These are phyloP conservation scores for Drosophila lini DNA, from an alignment of 1,140 invertebrate species.

Conservation along the genomic window DNA sequence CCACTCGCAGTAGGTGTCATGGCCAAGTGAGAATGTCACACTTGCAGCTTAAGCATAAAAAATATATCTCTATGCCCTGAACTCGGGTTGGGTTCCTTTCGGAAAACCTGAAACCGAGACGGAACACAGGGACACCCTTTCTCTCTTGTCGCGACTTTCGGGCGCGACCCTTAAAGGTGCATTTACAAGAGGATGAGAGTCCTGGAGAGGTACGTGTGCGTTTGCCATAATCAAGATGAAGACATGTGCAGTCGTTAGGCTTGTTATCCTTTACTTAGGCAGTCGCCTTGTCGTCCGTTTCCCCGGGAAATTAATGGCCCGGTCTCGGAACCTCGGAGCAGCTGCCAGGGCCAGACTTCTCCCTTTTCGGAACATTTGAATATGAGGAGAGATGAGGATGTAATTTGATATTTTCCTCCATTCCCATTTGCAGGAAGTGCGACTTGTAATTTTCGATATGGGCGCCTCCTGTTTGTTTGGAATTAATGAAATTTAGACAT, in stretches of 20 bases:
- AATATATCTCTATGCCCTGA: constrained; percentile 35
- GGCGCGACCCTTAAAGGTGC: constrained; percentile 58
- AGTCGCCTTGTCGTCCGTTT: constrained; percentile 52
- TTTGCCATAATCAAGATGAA: constrained; percentile 65
- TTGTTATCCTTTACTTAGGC: constrained; percentile 76
- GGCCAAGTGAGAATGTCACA: constrained; percentile 79
- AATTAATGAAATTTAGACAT: constrained; percentile 83
- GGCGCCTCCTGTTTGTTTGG: constrained; percentile 74
- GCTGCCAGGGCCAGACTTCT: constrained; percentile 46
- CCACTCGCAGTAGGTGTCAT: constrained; percentile 59
- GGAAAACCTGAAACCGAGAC: constrained; percentile 33
- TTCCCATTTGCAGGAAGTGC: constrained; percentile 40
- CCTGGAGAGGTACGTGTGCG: constrained; percentile 51
- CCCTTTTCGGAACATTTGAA: constrained; percentile 59
- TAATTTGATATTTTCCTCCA: constrained; percentile 67
- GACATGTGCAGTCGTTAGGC: constrained; percentile 73
- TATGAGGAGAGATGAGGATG: constrained; percentile 41
- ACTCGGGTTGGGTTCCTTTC: constrained; percentile 3
- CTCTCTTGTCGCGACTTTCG: constrained; percentile 35
- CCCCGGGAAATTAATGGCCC: constrained; percentile 65
- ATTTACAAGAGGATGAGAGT: constrained; percentile 26
- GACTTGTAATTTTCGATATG: constrained; percentile 72
- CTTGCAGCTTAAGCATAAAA: constrained; percentile 64
- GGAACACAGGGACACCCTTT: not conserved
- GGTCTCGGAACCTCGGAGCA: constrained; percentile 37